A percentile compares a stretch with the other conserved stretches of the same genome.
Evolutionary conservation across 35 echinoderm and acorn worm genomes (phyloP).

Genomic region (Heliocidaris erythrogramma): DNA sequence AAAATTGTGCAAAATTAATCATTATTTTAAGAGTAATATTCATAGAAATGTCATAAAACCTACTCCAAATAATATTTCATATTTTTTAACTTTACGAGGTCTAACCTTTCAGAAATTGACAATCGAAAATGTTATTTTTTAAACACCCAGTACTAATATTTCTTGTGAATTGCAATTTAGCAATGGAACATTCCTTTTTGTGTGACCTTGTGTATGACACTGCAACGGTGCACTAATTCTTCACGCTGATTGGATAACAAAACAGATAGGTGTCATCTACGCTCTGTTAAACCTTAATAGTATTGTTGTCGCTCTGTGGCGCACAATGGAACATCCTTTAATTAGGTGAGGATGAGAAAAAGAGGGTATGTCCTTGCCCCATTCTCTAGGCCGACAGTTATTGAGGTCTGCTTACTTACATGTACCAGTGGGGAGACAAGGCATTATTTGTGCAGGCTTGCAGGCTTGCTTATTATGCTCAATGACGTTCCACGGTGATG

Average conservation of each 20-base stretch:
- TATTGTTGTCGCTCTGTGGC: neutral
- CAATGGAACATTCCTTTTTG: neutral
- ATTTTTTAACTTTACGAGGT: no score
- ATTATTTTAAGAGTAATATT: no score
- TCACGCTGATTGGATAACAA: slow-evolving; percentile 11
- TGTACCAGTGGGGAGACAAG: neutral
- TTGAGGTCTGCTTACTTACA: neutral
- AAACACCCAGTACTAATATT: neutral
- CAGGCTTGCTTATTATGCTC: neutral
- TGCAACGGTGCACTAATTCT: neutral
- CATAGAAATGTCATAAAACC: no score
- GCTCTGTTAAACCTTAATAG: neutral
- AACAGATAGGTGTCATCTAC: neutral
- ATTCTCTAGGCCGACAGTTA: neutral
- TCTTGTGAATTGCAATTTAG: neutral
- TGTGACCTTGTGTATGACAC: neutral
- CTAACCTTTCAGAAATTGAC: no score
- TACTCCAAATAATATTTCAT: no score
- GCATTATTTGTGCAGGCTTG: slow-evolving; percentile 5
- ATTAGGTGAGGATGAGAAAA: neutral
- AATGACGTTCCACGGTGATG: neutral
- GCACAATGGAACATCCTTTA: slow-evolving; percentile 1
- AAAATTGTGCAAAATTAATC: no score
- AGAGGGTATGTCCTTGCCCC: neutral
- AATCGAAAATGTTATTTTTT: no score